phyloP scores from a whole-genome alignment of 1,140 invertebrate species.

The Danaus plexippus region DNA sequence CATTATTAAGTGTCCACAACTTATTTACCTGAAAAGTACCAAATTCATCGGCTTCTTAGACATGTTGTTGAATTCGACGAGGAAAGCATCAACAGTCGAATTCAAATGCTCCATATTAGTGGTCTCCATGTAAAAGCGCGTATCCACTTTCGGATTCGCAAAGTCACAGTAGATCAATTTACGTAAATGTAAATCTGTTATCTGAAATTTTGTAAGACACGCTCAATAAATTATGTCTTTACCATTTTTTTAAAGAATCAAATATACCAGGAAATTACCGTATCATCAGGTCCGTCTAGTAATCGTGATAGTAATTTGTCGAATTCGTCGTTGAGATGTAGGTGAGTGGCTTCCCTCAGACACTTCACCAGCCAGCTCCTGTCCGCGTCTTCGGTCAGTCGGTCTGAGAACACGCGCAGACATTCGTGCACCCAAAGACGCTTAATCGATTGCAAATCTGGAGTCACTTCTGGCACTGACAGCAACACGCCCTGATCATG shows the following conservation, averaged over 20 bases:
- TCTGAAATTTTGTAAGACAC: conserved; percentile 46
- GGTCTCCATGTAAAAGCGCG: conserved; percentile 91
- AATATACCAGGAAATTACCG: conserved; percentile 20
- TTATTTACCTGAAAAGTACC: conserved; percentile 85
- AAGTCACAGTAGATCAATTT: conserved; percentile 96
- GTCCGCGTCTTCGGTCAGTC: conserved; percentile 87
- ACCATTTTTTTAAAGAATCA: background rate
- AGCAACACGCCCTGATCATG: conserved; percentile 86
- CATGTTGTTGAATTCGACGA: conserved; percentile 96
- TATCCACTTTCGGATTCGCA: conserved; percentile 92
- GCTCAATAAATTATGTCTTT: no score
- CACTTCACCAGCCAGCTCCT: conserved; percentile 85
- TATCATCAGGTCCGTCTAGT: conserved; percentile 36
- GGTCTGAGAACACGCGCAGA: conserved; percentile 93
- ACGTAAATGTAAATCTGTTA: conserved; percentile 85
- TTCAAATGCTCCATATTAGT: conserved; percentile 86
- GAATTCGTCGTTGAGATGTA: conserved; percentile 73
- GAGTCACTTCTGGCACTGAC: conserved; percentile 93
- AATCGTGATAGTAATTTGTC: conserved; percentile 61
- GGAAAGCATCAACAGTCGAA: conserved; percentile 89
- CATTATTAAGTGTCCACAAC: no score
- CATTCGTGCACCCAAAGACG: conserved; percentile 96
- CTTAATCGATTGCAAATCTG: conserved; percentile 90
- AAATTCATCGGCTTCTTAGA: conserved; percentile 98
- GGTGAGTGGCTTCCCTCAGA: conserved; percentile 44